A percentile compares a stretch with the other conserved stretches of the same genome.
Evolutionary conservation across 2,113 vertebrate genomes (phyloP).

Genomic region (Nasalis larvatus): DNA sequence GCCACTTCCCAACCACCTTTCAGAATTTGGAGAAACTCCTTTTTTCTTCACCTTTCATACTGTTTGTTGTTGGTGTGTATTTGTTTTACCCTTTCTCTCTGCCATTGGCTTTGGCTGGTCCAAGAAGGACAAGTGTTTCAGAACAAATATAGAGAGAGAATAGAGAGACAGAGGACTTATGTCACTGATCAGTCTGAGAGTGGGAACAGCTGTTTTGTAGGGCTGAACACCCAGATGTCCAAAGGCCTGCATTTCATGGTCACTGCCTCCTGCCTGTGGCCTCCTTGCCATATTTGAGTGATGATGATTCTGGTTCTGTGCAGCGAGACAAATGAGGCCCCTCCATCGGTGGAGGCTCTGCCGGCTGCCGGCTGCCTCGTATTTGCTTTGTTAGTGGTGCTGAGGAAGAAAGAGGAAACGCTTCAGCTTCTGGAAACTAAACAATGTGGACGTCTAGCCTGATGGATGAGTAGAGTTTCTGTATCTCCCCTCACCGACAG

Average conservation of each 20-base stretch:
- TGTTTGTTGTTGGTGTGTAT: not conserved
- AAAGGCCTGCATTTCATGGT: not conserved
- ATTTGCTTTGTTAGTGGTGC: slow-evolving; percentile 8
- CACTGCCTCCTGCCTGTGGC: not conserved
- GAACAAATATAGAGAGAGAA: not conserved
- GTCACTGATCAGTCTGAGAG: not conserved
- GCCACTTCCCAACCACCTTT: not conserved
- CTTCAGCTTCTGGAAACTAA: not conserved
- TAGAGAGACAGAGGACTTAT: not conserved
- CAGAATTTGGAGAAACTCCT: not conserved
- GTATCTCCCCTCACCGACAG: not conserved
- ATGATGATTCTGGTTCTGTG: not conserved
- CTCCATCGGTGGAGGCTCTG: not conserved
- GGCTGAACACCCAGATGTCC: not conserved
- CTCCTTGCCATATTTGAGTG: not conserved
- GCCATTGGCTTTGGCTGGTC: not conserved
- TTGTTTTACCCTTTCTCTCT: not conserved
- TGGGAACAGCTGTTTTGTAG: slow-evolving; percentile 3
- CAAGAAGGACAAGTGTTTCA: not conserved
- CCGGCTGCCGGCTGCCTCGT: not conserved
- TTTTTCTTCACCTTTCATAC: not conserved
- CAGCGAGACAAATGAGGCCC: slow-evolving; percentile 41
- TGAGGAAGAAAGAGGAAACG: slow-evolving; percentile 7
- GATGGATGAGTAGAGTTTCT: not conserved
- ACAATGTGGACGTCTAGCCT: not conserved